A percentile compares a stretch with the other conserved stretches of the same genome.
phyloP scores from a whole-genome alignment of 2,797 vertebrate species.

The Esox masquinongy region DNA sequence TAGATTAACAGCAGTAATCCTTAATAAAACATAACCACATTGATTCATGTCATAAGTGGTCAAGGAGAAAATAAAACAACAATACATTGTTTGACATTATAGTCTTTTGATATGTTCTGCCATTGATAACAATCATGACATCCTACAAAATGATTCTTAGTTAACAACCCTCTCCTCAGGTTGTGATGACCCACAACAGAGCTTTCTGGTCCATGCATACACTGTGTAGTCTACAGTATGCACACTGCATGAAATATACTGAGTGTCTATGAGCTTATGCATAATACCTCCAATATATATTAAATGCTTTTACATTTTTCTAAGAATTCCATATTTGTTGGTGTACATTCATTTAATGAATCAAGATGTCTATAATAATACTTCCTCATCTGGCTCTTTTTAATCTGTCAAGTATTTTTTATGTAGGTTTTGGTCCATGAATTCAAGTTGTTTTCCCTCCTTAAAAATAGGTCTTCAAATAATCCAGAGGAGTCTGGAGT shows the following conservation, averaged over 20 bases:
- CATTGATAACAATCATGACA: not conserved
- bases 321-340: not conserved
- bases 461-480: constrained; percentile 29
- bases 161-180: not conserved
- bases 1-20: too few species aligned
- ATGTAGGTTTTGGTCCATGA: constrained; percentile 33
- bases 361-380: constrained; percentile 52
- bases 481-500: constrained; percentile 20
- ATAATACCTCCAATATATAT: not conserved
- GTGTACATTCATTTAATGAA: constrained; percentile 27
- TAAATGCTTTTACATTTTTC: not conserved
- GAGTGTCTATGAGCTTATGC: not conserved
- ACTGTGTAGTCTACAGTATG: too few species aligned
- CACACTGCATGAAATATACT: not conserved
- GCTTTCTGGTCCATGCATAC: not conserved
- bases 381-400: constrained; percentile 41
- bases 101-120: not conserved
- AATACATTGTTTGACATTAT: not conserved
- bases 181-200: not conserved
- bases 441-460: constrained; percentile 60
- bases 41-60: not conserved
- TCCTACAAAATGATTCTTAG: not conserved
- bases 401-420: constrained; percentile 20
- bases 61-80: not conserved
- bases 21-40: not conserved